Base-by-base conservation (phyloP, 1,140 invertebrate species). In the Rhizoglyphus robini region DNA sequence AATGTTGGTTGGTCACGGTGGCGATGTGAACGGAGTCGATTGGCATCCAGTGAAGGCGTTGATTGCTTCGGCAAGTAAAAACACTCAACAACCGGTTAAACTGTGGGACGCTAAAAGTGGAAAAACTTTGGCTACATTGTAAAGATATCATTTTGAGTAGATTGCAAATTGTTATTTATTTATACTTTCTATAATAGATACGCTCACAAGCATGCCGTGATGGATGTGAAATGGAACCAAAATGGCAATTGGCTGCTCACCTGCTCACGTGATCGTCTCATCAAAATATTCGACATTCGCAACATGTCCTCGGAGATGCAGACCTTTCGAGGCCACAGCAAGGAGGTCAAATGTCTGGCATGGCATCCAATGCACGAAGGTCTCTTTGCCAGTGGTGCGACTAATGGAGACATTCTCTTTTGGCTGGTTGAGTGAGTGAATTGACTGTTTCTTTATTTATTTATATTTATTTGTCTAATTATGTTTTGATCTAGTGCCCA, bases 211-310 rank as follows among this genome's bases (percentile, higher is more conserved):
- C 94, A 88, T 58, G 98, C 96, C 4, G 96, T 99, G 0, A 99
- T 97, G 90, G 93, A 98, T 75, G 81, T 98, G 2, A 90, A 94
- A 75, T 99, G 96, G 95, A 99, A 99, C 78, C 84, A 87, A 60
- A 99, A 99, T 81, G 96, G 96, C 1, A 98, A 99, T 76, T 99
- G 96, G 96, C 76, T 99, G 38, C 84, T 99, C n/a, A 98, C 95
- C 13, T 95, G 92, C 0, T 97, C 94, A 11, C 80, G 96, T 66
- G 96, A 99, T 79, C 95, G 99, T 80, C 79, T 99, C 47, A 80
- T 99, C 2, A 99, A 99, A 77, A 76, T 99, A 34, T 99, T 99
- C 79, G 96, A 99, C 76, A 86, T 99, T 69, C 81, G 96, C 61
- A 96, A 97, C 78, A 80, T 99, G 71, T 73, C 74, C 62, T 86